These are phyloP conservation scores for Steatornis caripensis DNA, from an alignment of 2,113 vertebrate species.

Conservation along the genomic window DNA sequence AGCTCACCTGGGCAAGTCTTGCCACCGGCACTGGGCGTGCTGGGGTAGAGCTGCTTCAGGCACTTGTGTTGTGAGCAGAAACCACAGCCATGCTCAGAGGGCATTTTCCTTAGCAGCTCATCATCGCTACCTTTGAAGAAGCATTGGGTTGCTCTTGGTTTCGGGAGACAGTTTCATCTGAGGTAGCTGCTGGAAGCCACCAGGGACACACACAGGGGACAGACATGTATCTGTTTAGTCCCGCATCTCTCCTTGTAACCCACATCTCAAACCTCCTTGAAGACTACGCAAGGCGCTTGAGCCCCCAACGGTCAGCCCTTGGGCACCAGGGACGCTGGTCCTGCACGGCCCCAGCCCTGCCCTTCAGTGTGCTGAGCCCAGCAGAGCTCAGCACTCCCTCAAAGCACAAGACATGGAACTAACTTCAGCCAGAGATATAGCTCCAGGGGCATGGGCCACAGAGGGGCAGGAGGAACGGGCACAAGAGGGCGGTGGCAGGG, in stretches of 20 bases:
- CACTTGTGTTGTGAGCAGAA: not conserved
- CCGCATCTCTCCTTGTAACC: not conserved
- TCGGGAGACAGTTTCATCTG: not conserved
- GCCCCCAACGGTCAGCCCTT: not conserved
- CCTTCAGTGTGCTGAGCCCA: not conserved
- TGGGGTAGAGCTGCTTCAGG: not conserved
- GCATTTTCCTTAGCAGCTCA: not conserved
- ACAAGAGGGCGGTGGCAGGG: not conserved
- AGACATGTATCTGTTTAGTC: not conserved
- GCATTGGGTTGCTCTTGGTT: not conserved
- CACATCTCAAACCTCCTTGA: not conserved
- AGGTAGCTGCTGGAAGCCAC: not conserved
- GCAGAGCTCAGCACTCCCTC: not conserved
- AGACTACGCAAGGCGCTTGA: too few relatives aligned
- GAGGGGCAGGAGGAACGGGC: fast-evolving
- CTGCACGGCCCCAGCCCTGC: not conserved
- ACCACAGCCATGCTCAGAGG: not conserved
- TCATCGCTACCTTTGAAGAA: not conserved
- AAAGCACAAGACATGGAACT: not conserved
- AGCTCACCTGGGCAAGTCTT: not conserved
- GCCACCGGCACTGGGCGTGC: not conserved
- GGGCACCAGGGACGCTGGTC: not conserved
- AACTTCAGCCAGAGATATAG: not conserved
- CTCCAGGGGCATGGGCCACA: fast-evolving
- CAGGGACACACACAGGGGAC: not conserved